Evolutionary conservation across 2,113 vertebrate genomes (phyloP).

Genomic region (Apus apus): DNA sequence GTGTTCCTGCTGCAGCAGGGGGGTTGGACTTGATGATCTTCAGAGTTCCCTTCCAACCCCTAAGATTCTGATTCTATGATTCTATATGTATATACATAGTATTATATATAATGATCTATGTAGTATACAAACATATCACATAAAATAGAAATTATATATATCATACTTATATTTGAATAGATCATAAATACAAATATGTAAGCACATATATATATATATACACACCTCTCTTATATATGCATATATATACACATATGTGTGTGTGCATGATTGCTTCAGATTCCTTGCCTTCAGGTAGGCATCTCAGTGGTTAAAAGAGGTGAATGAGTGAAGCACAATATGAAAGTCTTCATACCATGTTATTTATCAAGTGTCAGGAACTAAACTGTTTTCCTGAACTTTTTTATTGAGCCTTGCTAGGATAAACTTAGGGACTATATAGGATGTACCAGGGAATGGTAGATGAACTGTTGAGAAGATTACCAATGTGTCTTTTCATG

Average conservation of each 20-base stretch:
- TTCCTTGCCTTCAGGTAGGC: background rate
- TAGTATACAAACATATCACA: no score
- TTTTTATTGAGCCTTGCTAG: background rate
- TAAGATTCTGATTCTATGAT: no score
- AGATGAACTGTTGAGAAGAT: background rate
- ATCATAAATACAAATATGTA: background rate
- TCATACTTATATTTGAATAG: no score
- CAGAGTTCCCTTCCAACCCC: no score
- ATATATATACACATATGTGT: background rate
- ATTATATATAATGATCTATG: background rate
- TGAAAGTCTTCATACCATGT: background rate
- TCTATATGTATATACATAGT: background rate
- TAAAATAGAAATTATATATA: background rate
- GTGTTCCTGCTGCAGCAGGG: no score
- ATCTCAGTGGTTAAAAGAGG: background rate
- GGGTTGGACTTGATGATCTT: no score
- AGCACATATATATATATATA: background rate
- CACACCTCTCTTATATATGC: no score
- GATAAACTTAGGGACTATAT: background rate
- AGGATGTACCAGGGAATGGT: background rate
- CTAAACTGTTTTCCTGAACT: background rate
- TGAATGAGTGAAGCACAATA: background rate
- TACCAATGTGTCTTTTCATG: background rate
- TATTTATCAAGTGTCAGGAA: background rate
- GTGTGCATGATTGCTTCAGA: background rate